A percentile compares a stretch with the other conserved stretches of the same genome.
Evolutionary conservation across 2,113 vertebrate genomes (phyloP).

Genomic region (Dryoscopus gambensis): DNA sequence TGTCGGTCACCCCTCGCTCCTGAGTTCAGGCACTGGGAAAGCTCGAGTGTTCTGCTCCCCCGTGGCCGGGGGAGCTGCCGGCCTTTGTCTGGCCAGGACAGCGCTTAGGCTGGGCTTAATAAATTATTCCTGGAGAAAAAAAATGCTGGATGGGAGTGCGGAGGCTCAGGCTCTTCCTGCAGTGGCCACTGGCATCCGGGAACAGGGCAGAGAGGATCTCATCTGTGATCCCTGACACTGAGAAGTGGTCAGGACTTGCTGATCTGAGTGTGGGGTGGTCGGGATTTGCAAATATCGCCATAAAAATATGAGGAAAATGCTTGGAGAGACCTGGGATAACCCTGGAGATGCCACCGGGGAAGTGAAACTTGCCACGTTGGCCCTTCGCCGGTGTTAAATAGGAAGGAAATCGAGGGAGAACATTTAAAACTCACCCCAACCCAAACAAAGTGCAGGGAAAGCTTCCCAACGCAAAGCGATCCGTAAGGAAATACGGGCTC

Average conservation of each 20-base stretch:
- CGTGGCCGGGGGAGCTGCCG: rapidly evolving
- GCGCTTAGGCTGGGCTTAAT: background rate
- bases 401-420: background rate
- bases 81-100: background rate
- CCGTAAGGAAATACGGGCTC: background rate
- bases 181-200: background rate
- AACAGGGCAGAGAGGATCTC: background rate
- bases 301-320: background rate
- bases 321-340: background rate
- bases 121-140: background rate
- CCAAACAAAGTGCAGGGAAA: background rate
- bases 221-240: background rate
- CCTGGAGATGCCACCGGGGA: rapidly evolving
- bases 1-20: background rate
- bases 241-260: background rate
- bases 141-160: background rate
- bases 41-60: background rate
- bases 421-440: too few species aligned
- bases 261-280: rapidly evolving
- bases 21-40: background rate
- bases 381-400: background rate
- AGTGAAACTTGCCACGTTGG: background rate
- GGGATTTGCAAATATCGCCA: background rate
- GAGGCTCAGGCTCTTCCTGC: background rate
- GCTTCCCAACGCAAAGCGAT: background rate